Base-by-base conservation (phyloP, 2,888 invertebrate species). In the Ichneumoninae sp. region DNA sequence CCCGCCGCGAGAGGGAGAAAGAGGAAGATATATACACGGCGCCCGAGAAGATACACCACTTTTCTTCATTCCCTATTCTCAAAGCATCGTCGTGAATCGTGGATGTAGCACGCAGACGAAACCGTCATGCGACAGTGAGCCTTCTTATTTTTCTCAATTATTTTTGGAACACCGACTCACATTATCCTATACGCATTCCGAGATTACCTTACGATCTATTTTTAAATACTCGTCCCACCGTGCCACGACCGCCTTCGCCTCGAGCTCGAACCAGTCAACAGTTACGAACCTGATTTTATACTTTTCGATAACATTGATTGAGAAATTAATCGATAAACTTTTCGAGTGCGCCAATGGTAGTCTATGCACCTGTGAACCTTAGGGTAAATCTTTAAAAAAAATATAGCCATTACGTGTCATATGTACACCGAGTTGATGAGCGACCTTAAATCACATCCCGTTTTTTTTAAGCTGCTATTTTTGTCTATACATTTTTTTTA, bases 151-250 rank as follows among this genome's bases (percentile, higher is more conserved):
- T 89, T 87, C 62, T 30, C 83, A 83, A 88, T 90, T 93, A 93
- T 93, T 92, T 91, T 91, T 90, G 89, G 91, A 88, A 79, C 86
- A 88, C 82, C 90, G 89, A 91, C 89, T 93, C 92, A 93, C 90
- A 90, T 90, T 92, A 92, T 92, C 89, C 86, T 89, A 89, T 89
- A 89, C 89, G 89, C 86, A 87, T 90, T 89, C 88, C 89, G 87
- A 90, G 91, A 92, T 93, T 93, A 93, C 89, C 90, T 92, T 92
- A 90, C 91, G 88, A 87, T 89, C 91, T 93, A 93, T 93, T 93
- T 62, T 93, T 92, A 71, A 16, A 80, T 84, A 76, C 74, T 82
- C 65, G 47, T 47, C 36, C 68, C 62, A 68, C 36, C 57, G 75
- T 54, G 71, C 80, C 62, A 65, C 70, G 76, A 82, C 50, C 82